Percentiles rank a stretch among this genome's conserved stretches.
Evolutionary conservation across 2,888 invertebrate species (phyloP).

Genomic region (Abrostola triplasia): DNA sequence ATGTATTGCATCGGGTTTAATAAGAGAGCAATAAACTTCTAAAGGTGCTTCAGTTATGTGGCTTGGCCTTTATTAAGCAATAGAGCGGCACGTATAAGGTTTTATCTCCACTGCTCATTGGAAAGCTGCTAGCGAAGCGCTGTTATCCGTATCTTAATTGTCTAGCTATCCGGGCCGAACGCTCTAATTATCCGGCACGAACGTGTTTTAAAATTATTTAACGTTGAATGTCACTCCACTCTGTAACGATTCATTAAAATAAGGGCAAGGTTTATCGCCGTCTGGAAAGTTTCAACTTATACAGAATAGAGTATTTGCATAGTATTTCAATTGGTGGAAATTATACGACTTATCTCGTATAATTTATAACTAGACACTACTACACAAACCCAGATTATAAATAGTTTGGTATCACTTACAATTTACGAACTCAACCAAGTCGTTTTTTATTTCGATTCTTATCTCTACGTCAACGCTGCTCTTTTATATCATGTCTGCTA

Average conservation of each 20-base stretch:
- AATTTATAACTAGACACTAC: too few species aligned
- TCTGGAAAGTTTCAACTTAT: slow-evolving; percentile 19
- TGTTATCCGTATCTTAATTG: slow-evolving; percentile 61
- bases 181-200: slow-evolving; percentile 58
- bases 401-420: too few species aligned
- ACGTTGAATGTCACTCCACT: slow-evolving; percentile 41
- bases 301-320: slow-evolving; percentile 8
- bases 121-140: slow-evolving; percentile 43
- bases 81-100: slow-evolving; percentile 47
- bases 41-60: slow-evolving; percentile 18
- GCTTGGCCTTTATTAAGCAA: slow-evolving; percentile 25
- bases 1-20: slow-evolving; percentile 19
- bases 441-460: too few species aligned
- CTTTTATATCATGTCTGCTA: too few species aligned
- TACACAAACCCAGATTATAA: too few species aligned
- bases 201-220: slow-evolving; percentile 51
- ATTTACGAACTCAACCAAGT: too few species aligned
- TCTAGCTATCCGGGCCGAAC: slow-evolving; percentile 50
- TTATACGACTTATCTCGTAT: too few species aligned
- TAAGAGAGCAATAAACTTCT: slow-evolving; percentile 24
- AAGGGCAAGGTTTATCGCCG: slow-evolving; percentile 33
- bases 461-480: too few species aligned
- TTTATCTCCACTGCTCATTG: slow-evolving; percentile 54
- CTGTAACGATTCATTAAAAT: slow-evolving; percentile 48
- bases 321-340: too few species aligned